These are phyloP conservation scores for Hylaea fasciaria DNA, from an alignment of 2,888 invertebrate species.

Conservation along the genomic window DNA sequence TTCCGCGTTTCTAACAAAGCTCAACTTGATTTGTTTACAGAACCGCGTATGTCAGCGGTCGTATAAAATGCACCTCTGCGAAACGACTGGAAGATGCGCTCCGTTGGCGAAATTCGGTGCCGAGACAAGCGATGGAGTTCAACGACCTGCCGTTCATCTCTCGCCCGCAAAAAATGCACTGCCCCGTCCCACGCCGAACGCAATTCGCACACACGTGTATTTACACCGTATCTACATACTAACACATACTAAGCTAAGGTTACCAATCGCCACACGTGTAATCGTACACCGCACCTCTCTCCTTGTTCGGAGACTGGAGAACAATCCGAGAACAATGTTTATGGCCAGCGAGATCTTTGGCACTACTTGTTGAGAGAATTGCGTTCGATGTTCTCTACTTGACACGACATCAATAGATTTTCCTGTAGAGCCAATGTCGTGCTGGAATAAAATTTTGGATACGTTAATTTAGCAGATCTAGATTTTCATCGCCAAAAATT, in stretches of 20 bases:
- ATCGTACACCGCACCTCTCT: constrained; percentile 69
- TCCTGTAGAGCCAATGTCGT: background rate
- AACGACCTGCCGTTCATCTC: constrained; percentile 78
- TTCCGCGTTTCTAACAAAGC: constrained; percentile 14
- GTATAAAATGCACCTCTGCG: constrained; percentile 42
- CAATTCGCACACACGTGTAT: constrained; percentile 70
- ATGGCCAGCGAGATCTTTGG: constrained; percentile 55
- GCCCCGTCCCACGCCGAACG: constrained; percentile 80
- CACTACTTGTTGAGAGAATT: constrained; percentile 30
- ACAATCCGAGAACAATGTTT: constrained; percentile 66
- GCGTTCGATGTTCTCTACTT: background rate
- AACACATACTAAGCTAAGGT: constrained; percentile 64
- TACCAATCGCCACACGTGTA: constrained; percentile 73
- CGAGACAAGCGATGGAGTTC: constrained; percentile 75
- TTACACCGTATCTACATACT: constrained; percentile 54
- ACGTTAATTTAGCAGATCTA: too few relatives aligned
- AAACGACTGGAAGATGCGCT: constrained; percentile 67
- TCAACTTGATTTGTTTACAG: constrained; percentile 3
- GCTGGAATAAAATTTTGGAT: too few relatives aligned
- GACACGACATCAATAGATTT: background rate
- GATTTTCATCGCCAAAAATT: too few relatives aligned
- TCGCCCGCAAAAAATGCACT: constrained; percentile 82
- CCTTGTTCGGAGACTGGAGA: constrained; percentile 63
- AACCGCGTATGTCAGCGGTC: constrained; percentile 20
- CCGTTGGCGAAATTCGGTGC: constrained; percentile 74